These are phyloP conservation scores for Galerucella nymphaeae DNA, from an alignment of 2,888 invertebrate species.

Conservation along the genomic window DNA sequence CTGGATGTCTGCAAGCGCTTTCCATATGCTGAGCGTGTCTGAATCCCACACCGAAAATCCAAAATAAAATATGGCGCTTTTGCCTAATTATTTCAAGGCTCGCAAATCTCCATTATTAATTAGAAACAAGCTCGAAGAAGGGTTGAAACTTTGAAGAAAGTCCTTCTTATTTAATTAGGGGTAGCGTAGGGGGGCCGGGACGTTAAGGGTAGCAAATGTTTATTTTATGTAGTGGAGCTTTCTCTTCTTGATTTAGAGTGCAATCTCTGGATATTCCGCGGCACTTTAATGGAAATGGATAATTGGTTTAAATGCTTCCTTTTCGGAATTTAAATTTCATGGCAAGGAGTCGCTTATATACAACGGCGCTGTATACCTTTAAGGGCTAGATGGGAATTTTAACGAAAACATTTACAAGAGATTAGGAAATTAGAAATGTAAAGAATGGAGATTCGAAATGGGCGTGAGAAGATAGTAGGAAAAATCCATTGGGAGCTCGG, in stretches of 20 bases:
- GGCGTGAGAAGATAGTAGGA: constrained; percentile 6
- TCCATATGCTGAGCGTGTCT: constrained; percentile 7
- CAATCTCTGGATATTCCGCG: constrained; percentile 46
- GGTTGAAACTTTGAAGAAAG: constrained; percentile 52
- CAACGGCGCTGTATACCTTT: constrained; percentile 16
- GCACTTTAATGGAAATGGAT: constrained; percentile 47
- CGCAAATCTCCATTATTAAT: constrained; percentile 56
- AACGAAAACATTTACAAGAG: constrained; percentile 31
- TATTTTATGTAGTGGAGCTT: constrained; percentile 51
- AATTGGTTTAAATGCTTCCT: constrained; percentile 44
- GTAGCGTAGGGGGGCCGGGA: constrained; percentile 39
- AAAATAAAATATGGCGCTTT: constrained; percentile 35
- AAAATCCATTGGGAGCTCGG: constrained; percentile 2
- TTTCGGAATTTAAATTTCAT: constrained; percentile 31
- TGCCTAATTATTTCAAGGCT: constrained; percentile 50
- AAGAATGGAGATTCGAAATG: constrained; percentile 15
- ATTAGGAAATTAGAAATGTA: constrained; percentile 27
- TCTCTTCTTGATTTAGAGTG: constrained; percentile 48
- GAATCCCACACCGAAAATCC: constrained; percentile 11
- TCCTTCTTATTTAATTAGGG: constrained; percentile 52
- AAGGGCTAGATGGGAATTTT: constrained; percentile 21
- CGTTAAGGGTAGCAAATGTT: constrained; percentile 45
- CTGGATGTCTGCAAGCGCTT: neutral
- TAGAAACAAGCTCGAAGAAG: constrained; percentile 50
- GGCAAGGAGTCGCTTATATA: constrained; percentile 24